Base-by-base conservation (phyloP, 1,140 invertebrate species). In the Luehdorfia chinensis region DNA sequence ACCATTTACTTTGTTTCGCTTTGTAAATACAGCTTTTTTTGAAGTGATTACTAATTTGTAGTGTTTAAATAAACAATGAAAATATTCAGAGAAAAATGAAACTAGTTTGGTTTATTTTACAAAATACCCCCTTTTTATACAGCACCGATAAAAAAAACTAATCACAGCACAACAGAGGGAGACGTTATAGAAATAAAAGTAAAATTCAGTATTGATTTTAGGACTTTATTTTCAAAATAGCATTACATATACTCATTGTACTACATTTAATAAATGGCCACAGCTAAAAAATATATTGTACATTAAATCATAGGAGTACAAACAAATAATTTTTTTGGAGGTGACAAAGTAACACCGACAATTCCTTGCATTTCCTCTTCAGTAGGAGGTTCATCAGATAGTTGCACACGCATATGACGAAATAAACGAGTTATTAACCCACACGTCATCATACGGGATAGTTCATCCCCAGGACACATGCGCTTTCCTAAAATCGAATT, bases 391-490 rank as follows among this genome's bases (percentile, higher is more conserved):
- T 85, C 55, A 1, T 72, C 75, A 4, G 77, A 80, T 2, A 87
- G 43, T 5, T 61, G 55, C 15, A 85, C 47, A 8, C 76, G 70
- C 64, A 93, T 94, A 5, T 86, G 84, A 3, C 92, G 88, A 0
- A 97, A 52, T 7, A 96, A 87, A 11, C 89, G 85, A 0, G 90
- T 89, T 84, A 32, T 89, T 77, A 75, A 91, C 92, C 2, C 95
- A 67, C 52, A 93, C 90, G 34, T 94, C 37, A 95, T 79, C 91
- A 95, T 94, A 49, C 88, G 89, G 0, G 94, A 94, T 23, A 97
- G 72, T 62, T 95, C 94, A 53, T 97, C 95, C 2, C 96, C 96
- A 0, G 95, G 89, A 76, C 96, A 97, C 86, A 94, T 92, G 19
- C 95, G 88, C 72, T 95, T 95, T 27, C 95, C 94, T 96, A 50